phyloP scores from a whole-genome alignment of 2,113 vertebrate genomes.

The Salvelinus alpinus region DNA sequence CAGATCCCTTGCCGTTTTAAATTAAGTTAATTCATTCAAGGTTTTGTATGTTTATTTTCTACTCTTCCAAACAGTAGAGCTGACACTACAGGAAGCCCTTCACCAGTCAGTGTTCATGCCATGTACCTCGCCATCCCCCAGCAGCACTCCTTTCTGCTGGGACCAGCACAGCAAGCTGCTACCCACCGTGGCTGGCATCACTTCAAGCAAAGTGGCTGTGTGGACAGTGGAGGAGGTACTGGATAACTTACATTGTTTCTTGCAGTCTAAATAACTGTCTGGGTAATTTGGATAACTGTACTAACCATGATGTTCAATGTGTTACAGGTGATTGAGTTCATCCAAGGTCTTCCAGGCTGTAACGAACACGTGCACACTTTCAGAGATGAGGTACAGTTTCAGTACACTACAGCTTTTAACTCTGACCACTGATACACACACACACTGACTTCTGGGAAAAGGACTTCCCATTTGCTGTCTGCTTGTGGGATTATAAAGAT shows the following conservation, averaged over 20 bases:
- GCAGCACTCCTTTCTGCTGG: constrained; percentile 80
- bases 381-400: constrained; percentile 80
- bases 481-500: too few species aligned
- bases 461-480: too few species aligned
- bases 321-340: constrained; percentile 79
- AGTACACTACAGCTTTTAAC: neutral
- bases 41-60: neutral
- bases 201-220: constrained; percentile 84
- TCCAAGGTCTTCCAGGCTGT: constrained; percentile 84
- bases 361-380: constrained; percentile 86
- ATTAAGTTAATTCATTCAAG: too few species aligned
- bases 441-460: too few species aligned
- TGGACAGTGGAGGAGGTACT: constrained; percentile 85
- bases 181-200: constrained; percentile 84
- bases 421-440: too few species aligned
- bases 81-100: constrained; percentile 68
- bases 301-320: neutral
- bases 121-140: constrained; percentile 75
- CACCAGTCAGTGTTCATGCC: constrained; percentile 79
- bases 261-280: neutral
- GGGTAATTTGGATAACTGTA: neutral
- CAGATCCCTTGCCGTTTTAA: too few species aligned
- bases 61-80: constrained; percentile 49
- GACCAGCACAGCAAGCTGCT: constrained; percentile 88
- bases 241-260: neutral